Conservation (phyloP, 2,797 vertebrate genomes). For the Oophaga sylvatica region DNA sequence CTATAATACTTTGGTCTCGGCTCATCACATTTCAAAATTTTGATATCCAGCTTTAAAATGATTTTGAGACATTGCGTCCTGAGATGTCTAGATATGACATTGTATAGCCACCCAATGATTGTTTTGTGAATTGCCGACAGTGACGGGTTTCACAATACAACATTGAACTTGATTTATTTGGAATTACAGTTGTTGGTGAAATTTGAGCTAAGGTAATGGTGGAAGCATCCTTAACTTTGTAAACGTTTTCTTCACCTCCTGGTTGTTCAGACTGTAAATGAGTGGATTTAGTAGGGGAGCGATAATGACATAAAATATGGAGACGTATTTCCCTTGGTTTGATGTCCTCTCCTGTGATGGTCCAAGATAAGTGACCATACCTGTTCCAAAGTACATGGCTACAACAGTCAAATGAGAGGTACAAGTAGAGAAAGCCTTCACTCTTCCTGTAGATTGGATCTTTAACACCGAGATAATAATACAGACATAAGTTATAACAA, state of each 20-base stretch:
- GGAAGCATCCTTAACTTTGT: neutral
- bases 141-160: too few species aligned
- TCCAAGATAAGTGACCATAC: slow-evolving; percentile 23
- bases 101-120: too few species aligned
- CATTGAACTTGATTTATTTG: too few species aligned
- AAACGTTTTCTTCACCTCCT: slow-evolving; percentile 19
- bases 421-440: slow-evolving; percentile 32
- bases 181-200: too few species aligned
- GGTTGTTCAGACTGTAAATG: slow-evolving; percentile 35
- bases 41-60: too few species aligned
- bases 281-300: slow-evolving; percentile 22
- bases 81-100: too few species aligned
- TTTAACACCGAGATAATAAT: slow-evolving; percentile 36
- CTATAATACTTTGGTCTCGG: too few species aligned
- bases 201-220: too few species aligned
- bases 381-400: slow-evolving; percentile 32
- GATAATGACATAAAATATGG: slow-evolving; percentile 23
- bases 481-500: slow-evolving; percentile 20
- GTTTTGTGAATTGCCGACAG: too few species aligned
- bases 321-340: slow-evolving; percentile 19
- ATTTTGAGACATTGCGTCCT: too few species aligned
- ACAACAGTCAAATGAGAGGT: slow-evolving; percentile 34
- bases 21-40: too few species aligned
- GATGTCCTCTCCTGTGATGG: neutral
- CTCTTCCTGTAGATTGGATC: neutral